Base-by-base conservation (phyloP, 2,888 invertebrate genomes). In the Acanthococcus lagerstroemiae region DNA sequence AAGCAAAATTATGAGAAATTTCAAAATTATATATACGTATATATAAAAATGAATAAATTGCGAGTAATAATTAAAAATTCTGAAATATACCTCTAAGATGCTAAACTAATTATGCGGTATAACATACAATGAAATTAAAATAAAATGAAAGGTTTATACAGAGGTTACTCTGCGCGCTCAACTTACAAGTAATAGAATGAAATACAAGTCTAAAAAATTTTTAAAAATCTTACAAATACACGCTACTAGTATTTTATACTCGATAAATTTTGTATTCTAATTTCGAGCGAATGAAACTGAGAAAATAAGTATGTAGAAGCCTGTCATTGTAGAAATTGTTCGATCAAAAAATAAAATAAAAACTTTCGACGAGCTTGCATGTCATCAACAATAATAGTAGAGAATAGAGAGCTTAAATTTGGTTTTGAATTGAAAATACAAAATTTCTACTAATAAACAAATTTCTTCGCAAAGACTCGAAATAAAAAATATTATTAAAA, bases 1-100 rank as follows among this genome's bases (percentile, higher is more conserved):
- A 48, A 48, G 48, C 48, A 21, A 48, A 48, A 48, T 48, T 48
- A 48, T 19, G 9, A 17, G n/a, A 48, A 48, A 48, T 48, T 48
- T 48, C 48, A 19, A 19, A 9, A 48, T 17, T 19, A 19, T 19
- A 48, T 48, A 19, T 48, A 48, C 19, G 37, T 37, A 37, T 37
- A 37, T 37, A n/a, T 37, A 37, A 37, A 37, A 37, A 37, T 37
- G n/a, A 37, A 37, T 37, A 37, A n/a, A 37, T 37, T 37, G 37
- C 37, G n/a, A 37, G n/a, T 37, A 37, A 30, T 9, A 37, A 37
- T 15, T 15, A 37, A 37, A 37, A 37, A 37, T 15, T 15, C 37
- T 37, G 37, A 37, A 15, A n/a, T 37, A 15, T 37, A n/a, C 37
- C n/a, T 9, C n/a, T 37, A 37, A 37, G 37, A n/a, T 37, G n/a